A percentile compares a stretch with the other conserved stretches of the same genome.
phyloP scores from a whole-genome alignment of 2,888 invertebrate genomes.

The Drosophila mimetica region DNA sequence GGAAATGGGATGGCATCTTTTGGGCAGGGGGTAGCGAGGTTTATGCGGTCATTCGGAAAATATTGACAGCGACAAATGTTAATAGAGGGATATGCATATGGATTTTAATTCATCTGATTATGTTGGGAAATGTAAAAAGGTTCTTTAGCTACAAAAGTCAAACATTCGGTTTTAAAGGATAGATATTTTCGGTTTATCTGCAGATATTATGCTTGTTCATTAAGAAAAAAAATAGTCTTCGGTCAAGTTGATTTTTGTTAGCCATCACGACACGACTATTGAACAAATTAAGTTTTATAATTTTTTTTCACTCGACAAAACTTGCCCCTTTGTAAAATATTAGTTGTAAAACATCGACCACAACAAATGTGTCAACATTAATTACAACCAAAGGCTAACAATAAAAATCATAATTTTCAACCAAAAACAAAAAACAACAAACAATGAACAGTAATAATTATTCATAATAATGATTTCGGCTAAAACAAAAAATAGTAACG shows the following conservation, averaged over 20 bases:
- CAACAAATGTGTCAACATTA: constrained; percentile 68
- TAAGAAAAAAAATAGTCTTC: neutral
- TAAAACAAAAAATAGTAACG: constrained; percentile 73
- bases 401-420: constrained; percentile 37
- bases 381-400: constrained; percentile 53
- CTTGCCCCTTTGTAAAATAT: constrained; percentile 39
- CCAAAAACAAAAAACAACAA: constrained; percentile 12
- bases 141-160: constrained; percentile 6
- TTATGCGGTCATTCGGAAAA: constrained; percentile 41
- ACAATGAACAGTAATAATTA: constrained; percentile 24
- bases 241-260: neutral
- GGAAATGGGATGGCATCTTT: constrained; percentile 26
- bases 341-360: constrained; percentile 42
- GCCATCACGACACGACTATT: constrained; percentile 30
- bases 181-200: too few relatives aligned
- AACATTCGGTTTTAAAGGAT: neutral
- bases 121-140: neutral
- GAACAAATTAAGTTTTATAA: constrained; percentile 12
- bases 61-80: constrained; percentile 81
- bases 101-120: constrained; percentile 30
- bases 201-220: too few relatives aligned
- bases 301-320: constrained; percentile 26
- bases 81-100: constrained; percentile 25
- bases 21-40: constrained; percentile 10
- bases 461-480: constrained; percentile 31